phyloP scores from a whole-genome alignment of 1,140 invertebrate genomes.

The Bombyx mandarina region DNA sequence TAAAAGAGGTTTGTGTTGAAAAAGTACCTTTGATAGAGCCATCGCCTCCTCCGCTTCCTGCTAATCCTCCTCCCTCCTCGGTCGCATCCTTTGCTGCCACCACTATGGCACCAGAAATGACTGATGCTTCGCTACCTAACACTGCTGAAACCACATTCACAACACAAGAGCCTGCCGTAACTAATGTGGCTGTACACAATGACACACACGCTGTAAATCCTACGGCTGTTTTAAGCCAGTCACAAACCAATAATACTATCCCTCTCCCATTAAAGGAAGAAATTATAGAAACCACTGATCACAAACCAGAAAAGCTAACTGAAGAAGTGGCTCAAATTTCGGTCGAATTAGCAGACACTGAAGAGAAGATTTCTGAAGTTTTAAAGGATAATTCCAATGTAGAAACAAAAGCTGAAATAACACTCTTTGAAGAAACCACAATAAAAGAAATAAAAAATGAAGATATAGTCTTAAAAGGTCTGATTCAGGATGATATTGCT shows the following conservation, averaged over 20 bases:
- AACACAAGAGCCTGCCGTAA: conserved; percentile 22
- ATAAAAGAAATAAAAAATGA: no score
- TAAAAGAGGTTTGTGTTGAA: conserved; percentile 71
- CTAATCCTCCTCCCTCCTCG: conserved; percentile 67
- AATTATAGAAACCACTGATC: no score
- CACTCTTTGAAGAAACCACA: no score
- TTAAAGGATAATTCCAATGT: background rate
- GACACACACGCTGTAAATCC: background rate
- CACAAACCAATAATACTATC: no score
- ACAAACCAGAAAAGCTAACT: background rate
- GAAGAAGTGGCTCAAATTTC: background rate
- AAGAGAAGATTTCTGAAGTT: background rate
- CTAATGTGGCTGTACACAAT: conserved; percentile 25
- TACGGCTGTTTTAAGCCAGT: no score
- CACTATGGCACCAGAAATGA: conserved; percentile 68
- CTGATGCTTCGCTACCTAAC: conserved; percentile 58
- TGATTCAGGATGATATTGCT: no score
- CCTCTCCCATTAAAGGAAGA: conserved; percentile 7
- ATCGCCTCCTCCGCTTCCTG: conserved; percentile 66
- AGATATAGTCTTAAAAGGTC: no score
- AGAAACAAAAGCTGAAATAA: background rate
- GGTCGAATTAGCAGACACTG: background rate
- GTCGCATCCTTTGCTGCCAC: conserved; percentile 67
- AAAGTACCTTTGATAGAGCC: conserved; percentile 63
- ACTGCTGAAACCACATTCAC: conserved; percentile 37